A percentile compares a stretch with the other conserved stretches of the same genome.
phyloP scores from a whole-genome alignment of 2,888 invertebrate genomes.

The Dasypogon diadema region DNA sequence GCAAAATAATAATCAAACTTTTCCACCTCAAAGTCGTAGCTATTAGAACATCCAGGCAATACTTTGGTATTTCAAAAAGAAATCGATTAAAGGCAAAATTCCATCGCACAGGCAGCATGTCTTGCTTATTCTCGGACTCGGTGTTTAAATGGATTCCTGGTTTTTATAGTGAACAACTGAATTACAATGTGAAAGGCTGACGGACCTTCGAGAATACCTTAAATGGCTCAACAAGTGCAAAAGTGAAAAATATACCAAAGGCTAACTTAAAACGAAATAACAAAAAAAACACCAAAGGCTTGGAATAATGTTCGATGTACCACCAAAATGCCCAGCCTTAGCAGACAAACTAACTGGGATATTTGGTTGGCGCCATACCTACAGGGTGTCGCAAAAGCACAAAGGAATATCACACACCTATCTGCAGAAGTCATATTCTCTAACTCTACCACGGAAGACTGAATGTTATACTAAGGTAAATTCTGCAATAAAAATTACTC shows the following conservation, averaged over 20 bases:
- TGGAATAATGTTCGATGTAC: slow-evolving; percentile 72
- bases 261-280: slow-evolving; percentile 4
- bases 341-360: slow-evolving; percentile 82
- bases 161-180: too few relatives aligned
- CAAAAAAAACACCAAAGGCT: slow-evolving; percentile 41
- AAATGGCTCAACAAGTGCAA: slow-evolving; percentile 13
- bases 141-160: too few relatives aligned
- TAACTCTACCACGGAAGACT: slow-evolving; percentile 66
- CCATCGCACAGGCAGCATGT: too few relatives aligned
- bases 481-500: too few relatives aligned
- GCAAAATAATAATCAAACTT: too few relatives aligned
- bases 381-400: slow-evolving; percentile 83
- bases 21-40: too few relatives aligned
- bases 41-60: too few relatives aligned
- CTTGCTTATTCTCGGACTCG: too few relatives aligned
- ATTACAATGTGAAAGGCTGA: slow-evolving; percentile 2
- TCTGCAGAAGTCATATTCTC: slow-evolving; percentile 68
- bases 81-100: too few relatives aligned
- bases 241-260: slow-evolving; percentile 15
- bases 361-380: slow-evolving; percentile 85
- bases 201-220: neutral
- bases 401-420: slow-evolving; percentile 70
- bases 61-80: too few relatives aligned
- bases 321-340: slow-evolving; percentile 80
- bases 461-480: slow-evolving; percentile 62